A percentile compares a stretch with the other conserved stretches of the same genome.
Evolutionary conservation across 2,113 vertebrate species (phyloP).

Genomic region (Prionailurus viverrinus): DNA sequence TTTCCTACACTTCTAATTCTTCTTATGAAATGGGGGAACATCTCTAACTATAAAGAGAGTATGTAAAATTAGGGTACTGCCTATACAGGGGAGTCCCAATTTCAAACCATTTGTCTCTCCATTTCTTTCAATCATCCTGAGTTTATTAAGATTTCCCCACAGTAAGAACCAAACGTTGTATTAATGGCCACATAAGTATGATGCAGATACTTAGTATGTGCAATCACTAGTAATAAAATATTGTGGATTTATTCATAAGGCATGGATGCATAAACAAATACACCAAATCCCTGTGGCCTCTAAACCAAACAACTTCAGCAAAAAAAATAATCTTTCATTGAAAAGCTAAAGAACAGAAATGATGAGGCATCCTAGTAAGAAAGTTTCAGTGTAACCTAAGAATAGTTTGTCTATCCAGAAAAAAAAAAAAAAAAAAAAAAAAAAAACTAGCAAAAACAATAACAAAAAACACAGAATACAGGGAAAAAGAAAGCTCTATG

Average conservation of each 20-base stretch:
- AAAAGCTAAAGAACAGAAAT: constrained; percentile 11
- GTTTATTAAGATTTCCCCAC: constrained; percentile 5
- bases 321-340: background rate
- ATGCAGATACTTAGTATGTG: background rate
- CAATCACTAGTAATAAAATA: background rate
- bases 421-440: background rate
- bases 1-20: background rate
- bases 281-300: background rate
- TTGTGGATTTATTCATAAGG: background rate
- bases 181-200: background rate
- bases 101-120: background rate
- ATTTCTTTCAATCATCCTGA: background rate
- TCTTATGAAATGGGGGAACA: constrained; percentile 11
- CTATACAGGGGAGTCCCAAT: background rate
- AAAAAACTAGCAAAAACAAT: background rate
- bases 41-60: background rate
- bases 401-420: background rate
- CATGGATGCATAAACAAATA: constrained; percentile 21
- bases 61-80: background rate
- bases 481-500: background rate
- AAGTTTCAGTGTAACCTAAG: background rate
- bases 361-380: background rate
- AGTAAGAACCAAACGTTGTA: background rate
- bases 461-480: background rate
- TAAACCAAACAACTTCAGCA: background rate